Evolutionary conservation across 2,797 vertebrate genomes (phyloP), one percentile per base, ranked within the genome.

Genomic region (Arctocebus calabarensis): DNA sequence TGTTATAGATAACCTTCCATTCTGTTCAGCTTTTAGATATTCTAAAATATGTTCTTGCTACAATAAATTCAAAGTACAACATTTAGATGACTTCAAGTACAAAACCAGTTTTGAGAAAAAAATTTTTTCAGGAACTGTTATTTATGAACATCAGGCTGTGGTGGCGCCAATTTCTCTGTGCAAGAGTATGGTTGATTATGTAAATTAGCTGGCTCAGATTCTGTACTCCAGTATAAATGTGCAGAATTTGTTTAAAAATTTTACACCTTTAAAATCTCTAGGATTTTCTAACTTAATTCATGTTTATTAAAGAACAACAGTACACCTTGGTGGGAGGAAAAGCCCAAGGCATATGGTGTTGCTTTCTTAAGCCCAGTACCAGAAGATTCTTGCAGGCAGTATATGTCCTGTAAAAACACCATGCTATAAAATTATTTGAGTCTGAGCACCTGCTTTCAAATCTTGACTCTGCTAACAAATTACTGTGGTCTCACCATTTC

Each of bases 341-440:
- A 82, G 22, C 82, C 52, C 11, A 71, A 61, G 74, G 43, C 96
- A 96, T 91, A 94, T 97, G 96, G 94, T 55, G 62, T 68, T 96
- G 52, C 95, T 96, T 97, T 97, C 96, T 96, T 97, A 89, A 97
- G 82, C 96, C 40, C 74, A 34, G 10, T n/a, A 74, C 29, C n/a
- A 62, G 87, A 86, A 94, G 91, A 87, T 43, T 88, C 43, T 93
- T 62, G 68, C 62, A 96, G 92, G 89, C n/a, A 74, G 81, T 84
- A 37, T 84, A 89, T 96, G 84, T 93, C 68, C 0, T 90, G 84
- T 88, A 87, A 84, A 96, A 96, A 96, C 62, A 61, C 37, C 89
- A 66, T 10, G 23, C 25, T 79, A 66, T 70, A 86, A 79, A 89
- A 93, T 37, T 87, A 68, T 74, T 92, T 84, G 62, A 89, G 57